Base-by-base conservation (phyloP, 2,888 invertebrate genomes). In the Orthosia gothica region DNA sequence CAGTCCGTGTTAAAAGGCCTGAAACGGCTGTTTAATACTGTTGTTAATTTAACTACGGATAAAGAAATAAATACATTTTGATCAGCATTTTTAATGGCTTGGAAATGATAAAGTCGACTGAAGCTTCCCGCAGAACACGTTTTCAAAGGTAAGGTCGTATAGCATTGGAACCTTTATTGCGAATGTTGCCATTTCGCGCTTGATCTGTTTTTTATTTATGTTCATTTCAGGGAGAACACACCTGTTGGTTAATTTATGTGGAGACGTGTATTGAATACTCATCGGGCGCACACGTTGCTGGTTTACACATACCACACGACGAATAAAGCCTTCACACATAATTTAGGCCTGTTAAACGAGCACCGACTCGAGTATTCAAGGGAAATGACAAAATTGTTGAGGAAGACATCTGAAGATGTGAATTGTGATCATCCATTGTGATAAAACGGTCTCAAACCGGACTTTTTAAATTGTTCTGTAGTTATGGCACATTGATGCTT, bases 191-290 rank as follows among this genome's bases (percentile, higher is more conserved):
- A 75, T 86, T 86, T 80, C 81, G 77, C 55, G 80, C 70, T 79
- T 84, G 85, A 88, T 89, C 86, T 83, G 87, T 90, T 91, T 91
- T 90, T 83, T 87, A 85, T 83, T 83, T 92, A 90, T 90, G 89
- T 89, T 87, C 82, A 89, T 90, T 90, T 89, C 81, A 89, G 87
- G 88, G 87, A 90, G 87, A 86, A 86, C 85, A 89, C 93, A 93
- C 92, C 92, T 93, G 93, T 93, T 91, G 90, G 89, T 88, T 89
- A 91, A 92, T 93, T 92, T 92, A 92, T 89, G 85, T 89, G 71
- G 82, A 83, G 81, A 86, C 85, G 86, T 86, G 87, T 89, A 91
- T 89, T 86, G 88, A 89, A 89, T 92, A 91, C 89, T 89, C 89
- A 89, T 88, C 82, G 81, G 80, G 82, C 70, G 76, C 75, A 82